Evolutionary conservation across 2,888 invertebrate genomes (phyloP), one percentile per base, ranked within the genome.

Genomic region (Xylota sylvarum): DNA sequence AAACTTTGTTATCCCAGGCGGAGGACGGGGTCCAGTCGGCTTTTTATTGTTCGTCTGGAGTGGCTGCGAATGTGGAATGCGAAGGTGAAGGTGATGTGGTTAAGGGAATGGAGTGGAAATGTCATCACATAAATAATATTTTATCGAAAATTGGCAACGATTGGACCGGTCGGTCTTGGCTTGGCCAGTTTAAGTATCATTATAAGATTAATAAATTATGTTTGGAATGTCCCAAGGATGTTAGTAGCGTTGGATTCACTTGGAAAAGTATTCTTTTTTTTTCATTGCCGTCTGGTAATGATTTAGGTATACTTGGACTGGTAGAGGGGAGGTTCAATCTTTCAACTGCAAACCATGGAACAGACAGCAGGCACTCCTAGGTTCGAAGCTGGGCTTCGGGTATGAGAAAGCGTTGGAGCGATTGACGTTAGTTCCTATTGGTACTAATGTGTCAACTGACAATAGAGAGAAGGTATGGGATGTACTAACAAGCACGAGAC

Each of bases 101-200:
- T 55, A 9, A 4, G 40, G 40, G 70, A 32, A 55, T 46, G 56
- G 65, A 72, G 72, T 65, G 72, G 46, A 65, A 48, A 72, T 79
- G 79, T 64, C 79, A 35, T 80, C 72, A 40, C 37, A 80, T 80
- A 80, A 80, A 80, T 73, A 73, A 80, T 80, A 80, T 58, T 79
- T 80, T 80, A 65, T 80, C 79, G 72, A 32, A 64, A 73, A 73
- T 80, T 73, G 73, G 64, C 79, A 80, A 65, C 64, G 79, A 73
- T 56, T 65, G 56, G 48, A 52, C 4, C 37, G 55, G 10, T 64
- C 37, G 55, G 10, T 64, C 56, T 35, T 37, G 72, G 64, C 46
- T 65, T 30, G 56, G 48, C 73, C 10, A 55, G 23, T 62, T 37
- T 43, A 55, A 23, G 40, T 12, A 50, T 80, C 65, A 72, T 80